These are phyloP conservation scores for Mimachlamys varia DNA, from an alignment of 2,888 invertebrate species.

Conservation along the genomic window DNA sequence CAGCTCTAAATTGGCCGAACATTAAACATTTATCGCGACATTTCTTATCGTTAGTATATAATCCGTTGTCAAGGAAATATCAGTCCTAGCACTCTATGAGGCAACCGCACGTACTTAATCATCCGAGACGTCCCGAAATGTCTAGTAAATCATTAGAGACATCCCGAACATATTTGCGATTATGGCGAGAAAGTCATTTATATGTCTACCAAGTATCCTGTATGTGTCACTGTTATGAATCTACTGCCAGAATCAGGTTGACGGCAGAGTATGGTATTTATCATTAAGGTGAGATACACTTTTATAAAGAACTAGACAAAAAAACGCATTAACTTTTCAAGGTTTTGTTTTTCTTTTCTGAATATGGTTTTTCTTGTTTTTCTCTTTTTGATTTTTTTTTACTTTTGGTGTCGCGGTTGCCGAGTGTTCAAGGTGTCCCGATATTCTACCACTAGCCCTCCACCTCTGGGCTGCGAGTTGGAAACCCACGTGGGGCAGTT, in stretches of 20 bases:
- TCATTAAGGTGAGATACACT: neutral
- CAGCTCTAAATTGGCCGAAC: neutral
- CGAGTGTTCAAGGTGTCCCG: too few relatives aligned
- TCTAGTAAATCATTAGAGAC: slow-evolving; percentile 2
- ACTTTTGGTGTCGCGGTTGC: too few relatives aligned
- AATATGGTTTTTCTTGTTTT: too few relatives aligned
- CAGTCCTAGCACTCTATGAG: neutral
- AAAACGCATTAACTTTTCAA: neutral
- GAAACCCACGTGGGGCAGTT: too few relatives aligned
- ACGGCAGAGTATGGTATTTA: neutral
- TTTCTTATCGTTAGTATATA: neutral
- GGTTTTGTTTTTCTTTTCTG: too few relatives aligned
- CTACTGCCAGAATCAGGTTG: neutral
- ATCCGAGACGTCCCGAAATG: neutral
- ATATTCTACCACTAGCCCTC: too few relatives aligned
- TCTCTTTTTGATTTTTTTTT: too few relatives aligned
- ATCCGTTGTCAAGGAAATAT: neutral
- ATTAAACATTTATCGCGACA: neutral
- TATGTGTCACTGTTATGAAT: neutral
- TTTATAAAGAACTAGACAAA: neutral
- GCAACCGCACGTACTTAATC: neutral
- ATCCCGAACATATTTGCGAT: neutral
- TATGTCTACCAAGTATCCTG: neutral
- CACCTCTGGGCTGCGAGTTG: too few relatives aligned
- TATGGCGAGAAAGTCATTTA: neutral